Percentiles rank a stretch among this genome's conserved stretches.
Evolutionary conservation across 1,140 invertebrate species (phyloP).

Genomic region (Leucophenga varia): DNA sequence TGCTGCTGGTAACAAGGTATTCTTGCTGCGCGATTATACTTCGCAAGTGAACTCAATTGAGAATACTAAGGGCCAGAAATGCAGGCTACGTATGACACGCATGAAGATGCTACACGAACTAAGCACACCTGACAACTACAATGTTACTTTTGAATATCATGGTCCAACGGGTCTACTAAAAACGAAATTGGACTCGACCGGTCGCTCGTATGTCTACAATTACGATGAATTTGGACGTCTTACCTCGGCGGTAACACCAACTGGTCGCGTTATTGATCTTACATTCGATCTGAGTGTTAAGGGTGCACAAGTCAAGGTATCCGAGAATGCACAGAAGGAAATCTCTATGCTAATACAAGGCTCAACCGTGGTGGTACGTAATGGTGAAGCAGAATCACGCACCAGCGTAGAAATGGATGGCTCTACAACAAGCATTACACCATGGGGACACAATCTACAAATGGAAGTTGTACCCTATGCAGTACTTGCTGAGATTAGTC

Average conservation of each 20-base stretch:
- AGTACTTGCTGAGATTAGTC: slow-evolving; percentile 78
- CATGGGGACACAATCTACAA: slow-evolving; percentile 80
- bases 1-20: slow-evolving; percentile 90
- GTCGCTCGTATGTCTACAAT: slow-evolving; percentile 89
- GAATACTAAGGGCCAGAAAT: slow-evolving; percentile 92
- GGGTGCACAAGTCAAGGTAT: slow-evolving; percentile 83
- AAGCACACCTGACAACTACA: slow-evolving; percentile 87
- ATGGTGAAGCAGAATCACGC: slow-evolving; percentile 77
- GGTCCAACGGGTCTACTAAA: slow-evolving; percentile 84
- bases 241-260: slow-evolving; percentile 87
- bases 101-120: slow-evolving; percentile 88
- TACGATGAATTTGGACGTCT: slow-evolving; percentile 94
- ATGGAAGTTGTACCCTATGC: slow-evolving; percentile 85
- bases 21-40: slow-evolving; percentile 84
- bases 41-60: slow-evolving; percentile 90
- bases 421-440: slow-evolving; percentile 73
- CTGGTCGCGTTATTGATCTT: slow-evolving; percentile 82
- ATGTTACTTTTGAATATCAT: slow-evolving; percentile 91
- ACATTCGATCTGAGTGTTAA: slow-evolving; percentile 85
- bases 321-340: slow-evolving; percentile 78
- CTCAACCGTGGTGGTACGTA: slow-evolving; percentile 76
- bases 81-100: slow-evolving; percentile 81
- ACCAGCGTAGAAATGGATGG: slow-evolving; percentile 81
- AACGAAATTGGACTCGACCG: slow-evolving; percentile 85
- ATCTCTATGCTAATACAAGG: slow-evolving; percentile 85